Evolutionary conservation across 2,888 invertebrate genomes (phyloP).

Genomic region (Acronicta aceris): DNA sequence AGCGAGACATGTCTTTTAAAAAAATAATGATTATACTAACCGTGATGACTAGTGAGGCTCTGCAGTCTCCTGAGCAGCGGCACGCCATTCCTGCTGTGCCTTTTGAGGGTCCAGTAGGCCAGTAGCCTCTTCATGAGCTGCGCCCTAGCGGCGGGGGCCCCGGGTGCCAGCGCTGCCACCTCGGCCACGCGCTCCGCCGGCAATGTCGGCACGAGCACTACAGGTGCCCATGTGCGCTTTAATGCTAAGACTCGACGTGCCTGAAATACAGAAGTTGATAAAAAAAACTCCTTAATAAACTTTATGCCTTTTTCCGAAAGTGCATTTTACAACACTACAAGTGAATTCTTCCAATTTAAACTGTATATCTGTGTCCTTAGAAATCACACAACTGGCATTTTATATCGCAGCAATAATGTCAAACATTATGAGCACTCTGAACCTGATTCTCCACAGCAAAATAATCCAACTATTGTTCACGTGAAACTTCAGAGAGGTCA

Average conservation of each 20-base stretch:
- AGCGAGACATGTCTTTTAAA: no score
- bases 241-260: slow-evolving; percentile 96
- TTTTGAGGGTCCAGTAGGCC: slow-evolving; percentile 99
- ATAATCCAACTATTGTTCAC: no score
- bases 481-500: no score
- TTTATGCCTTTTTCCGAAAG: no score
- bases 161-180: slow-evolving; percentile 93
- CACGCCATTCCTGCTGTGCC: slow-evolving; percentile 98
- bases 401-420: no score
- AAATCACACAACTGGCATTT: no score
- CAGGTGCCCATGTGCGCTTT: slow-evolving; percentile 96
- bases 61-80: slow-evolving; percentile 94
- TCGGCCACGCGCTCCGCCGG: slow-evolving; percentile 96
- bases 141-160: slow-evolving; percentile 91
- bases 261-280: slow-evolving; percentile 51
- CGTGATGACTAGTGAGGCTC: slow-evolving; percentile 74
- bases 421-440: no score
- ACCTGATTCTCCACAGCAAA: no score
- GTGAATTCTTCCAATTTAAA: no score
- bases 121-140: slow-evolving; percentile 96
- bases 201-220: slow-evolving; percentile 97
- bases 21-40: slow-evolving; percentile 52
- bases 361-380: no score
- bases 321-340: no score
- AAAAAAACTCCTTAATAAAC: no score